phyloP scores from a whole-genome alignment of 2,888 invertebrate species.

The Laothoe populi region DNA sequence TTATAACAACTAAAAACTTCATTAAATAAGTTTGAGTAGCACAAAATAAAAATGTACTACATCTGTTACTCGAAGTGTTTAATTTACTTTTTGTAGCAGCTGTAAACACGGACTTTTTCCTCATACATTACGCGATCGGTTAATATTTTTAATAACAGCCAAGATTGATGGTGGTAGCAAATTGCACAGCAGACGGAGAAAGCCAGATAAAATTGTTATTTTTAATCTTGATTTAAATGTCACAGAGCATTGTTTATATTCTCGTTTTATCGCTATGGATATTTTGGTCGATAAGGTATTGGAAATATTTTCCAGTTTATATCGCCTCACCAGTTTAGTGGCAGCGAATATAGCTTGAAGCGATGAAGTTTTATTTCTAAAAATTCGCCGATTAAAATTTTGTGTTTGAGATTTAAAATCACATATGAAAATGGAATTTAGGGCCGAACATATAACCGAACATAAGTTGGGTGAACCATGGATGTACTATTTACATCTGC shows the following conservation, averaged over 20 bases:
- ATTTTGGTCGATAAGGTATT: neutral
- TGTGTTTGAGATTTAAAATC: too few species aligned
- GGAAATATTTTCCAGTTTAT: too few species aligned
- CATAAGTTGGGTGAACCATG: too few species aligned
- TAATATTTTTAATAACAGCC: conserved; percentile 24
- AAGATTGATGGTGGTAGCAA: conserved; percentile 37
- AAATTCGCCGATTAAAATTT: too few species aligned
- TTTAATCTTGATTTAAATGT: conserved; percentile 40
- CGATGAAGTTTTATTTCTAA: too few species aligned
- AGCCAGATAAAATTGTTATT: conserved; percentile 37
- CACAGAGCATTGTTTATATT: conserved; percentile 26
- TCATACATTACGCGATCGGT: conserved; percentile 2
- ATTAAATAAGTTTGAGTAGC: neutral
- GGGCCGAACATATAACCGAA: too few species aligned
- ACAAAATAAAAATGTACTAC: too few species aligned
- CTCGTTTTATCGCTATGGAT: neutral
- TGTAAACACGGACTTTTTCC: conserved; percentile 22
- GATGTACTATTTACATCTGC: too few species aligned
- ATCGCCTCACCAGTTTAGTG: too few species aligned
- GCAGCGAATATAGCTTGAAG: too few species aligned
- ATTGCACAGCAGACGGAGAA: conserved; percentile 41
- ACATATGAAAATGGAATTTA: too few species aligned
- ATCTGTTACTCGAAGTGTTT: neutral
- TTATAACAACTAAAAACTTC: neutral
- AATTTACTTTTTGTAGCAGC: conserved; percentile 5